Evolutionary conservation across 1,140 invertebrate species (phyloP), one percentile per base, ranked within the genome.

Genomic region (Drusus annulatus): DNA sequence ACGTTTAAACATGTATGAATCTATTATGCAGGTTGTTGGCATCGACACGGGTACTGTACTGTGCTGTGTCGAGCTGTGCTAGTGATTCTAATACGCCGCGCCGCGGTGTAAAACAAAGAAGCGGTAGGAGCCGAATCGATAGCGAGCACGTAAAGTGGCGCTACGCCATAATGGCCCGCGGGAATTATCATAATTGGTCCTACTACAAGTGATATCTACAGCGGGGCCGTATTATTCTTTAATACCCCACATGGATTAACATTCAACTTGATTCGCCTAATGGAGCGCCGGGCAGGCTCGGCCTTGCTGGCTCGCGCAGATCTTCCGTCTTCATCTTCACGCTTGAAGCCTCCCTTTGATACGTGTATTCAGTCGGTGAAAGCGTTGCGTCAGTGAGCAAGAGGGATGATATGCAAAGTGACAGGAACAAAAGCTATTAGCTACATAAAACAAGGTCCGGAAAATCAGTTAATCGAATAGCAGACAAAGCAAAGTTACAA

Each of bases 101-200:
- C 5, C 25, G 16, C 3, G 69, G 51, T 73, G 50, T 21, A 6
- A 73, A 73, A 73, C 69, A 73, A 73, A 54, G 23, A 76, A 25
- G 71, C 16, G 13, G 16, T 19, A 31, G 60, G 21, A 31, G 58
- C 51, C 28, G 36, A 78, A 74, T 73, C 69, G 69, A 81, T 71
- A 73, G 65, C 8, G 5, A 13, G 5, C 68, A 74, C 76, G 69
- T 16, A 17, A 73, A 54, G 69, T 73, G 69, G 8, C 36, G 36
- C 17, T 28, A 25, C 69, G 36, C 25, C 73, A 76, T 31, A 31
- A 54, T 65, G 63, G 62, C 45, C 60, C 63, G 79, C 17, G 81
- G 63, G 52, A 80, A 82, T 82, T 82, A 82, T 82, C 81, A 82
- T 82, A 82, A 82, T 82, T 80, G 81, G 78, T 45, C 68, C 23